Conservation (phyloP, 35 echinoderm and acorn worm species). For the Lytechinus variegatus region DNA sequence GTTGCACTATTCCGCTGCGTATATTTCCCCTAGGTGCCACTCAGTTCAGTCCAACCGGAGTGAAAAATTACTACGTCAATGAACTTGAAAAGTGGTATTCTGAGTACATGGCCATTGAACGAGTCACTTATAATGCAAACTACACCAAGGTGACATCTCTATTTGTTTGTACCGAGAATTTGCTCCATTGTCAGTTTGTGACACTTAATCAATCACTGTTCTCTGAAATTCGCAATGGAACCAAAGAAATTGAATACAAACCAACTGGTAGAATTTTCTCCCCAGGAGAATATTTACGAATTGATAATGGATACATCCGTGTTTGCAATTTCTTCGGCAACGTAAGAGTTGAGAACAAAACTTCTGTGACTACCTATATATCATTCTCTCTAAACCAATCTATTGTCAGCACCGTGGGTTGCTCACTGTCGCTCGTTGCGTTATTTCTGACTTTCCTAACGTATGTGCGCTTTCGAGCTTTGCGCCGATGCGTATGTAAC, state of each 20-base stretch:
- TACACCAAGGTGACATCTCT: background rate
- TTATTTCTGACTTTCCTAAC: slow-evolving; percentile 21
- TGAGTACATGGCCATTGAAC: background rate
- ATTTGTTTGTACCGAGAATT: background rate
- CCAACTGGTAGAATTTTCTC: background rate
- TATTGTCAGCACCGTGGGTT: slow-evolving; percentile 28
- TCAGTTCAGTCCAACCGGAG: background rate
- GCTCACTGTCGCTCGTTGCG: background rate
- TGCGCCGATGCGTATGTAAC: slow-evolving; percentile 20
- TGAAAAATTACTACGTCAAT: background rate
- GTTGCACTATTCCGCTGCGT: background rate
- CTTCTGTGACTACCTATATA: background rate
- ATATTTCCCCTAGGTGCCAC: background rate
- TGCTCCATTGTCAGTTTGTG: background rate
- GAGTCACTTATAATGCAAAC: background rate
- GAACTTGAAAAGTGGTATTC: background rate
- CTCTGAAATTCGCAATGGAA: background rate
- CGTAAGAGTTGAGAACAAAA: background rate
- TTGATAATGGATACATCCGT: background rate
- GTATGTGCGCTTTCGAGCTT: background rate
- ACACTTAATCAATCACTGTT: background rate
- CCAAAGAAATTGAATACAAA: background rate
- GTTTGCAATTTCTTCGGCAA: background rate
- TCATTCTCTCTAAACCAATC: background rate
- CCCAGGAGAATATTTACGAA: background rate